phyloP scores from a whole-genome alignment of 2,797 vertebrate genomes.

The Anisognathus igniventris region DNA sequence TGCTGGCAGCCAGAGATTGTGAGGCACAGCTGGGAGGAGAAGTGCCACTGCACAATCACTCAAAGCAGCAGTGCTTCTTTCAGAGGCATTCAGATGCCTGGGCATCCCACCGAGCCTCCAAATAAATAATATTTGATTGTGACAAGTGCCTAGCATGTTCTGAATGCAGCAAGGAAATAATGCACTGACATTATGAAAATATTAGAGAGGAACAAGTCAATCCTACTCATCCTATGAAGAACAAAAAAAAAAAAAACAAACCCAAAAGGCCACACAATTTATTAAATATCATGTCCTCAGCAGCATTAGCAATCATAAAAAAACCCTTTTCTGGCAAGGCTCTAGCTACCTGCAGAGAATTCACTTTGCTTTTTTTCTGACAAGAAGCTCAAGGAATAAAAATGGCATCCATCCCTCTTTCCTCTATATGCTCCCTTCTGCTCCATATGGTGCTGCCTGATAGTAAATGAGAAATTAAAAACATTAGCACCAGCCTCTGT shows the following conservation, averaged over 20 bases:
- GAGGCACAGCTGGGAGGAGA: conserved; percentile 19
- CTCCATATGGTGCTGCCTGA: conserved; percentile 47
- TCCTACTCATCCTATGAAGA: neutral
- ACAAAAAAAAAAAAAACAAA: neutral
- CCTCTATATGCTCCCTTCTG: neutral
- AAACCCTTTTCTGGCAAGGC: conserved; percentile 23
- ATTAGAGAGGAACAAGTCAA: neutral
- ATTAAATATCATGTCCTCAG: neutral
- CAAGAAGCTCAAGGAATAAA: conserved; percentile 35
- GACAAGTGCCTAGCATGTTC: neutral
- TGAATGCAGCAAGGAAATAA: conserved; percentile 10
- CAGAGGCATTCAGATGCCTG: conserved; percentile 6
- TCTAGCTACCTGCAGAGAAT: conserved; percentile 54
- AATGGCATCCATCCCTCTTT: neutral
- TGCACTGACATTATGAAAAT: neutral
- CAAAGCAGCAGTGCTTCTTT: conserved; percentile 38
- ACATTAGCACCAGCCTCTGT: conserved; percentile 15
- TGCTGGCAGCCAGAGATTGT: neutral
- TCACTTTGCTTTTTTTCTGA: conserved; percentile 23
- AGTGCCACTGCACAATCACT: conserved; percentile 43
- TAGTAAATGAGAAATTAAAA: conserved; percentile 60
- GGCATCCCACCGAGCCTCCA: conserved; percentile 22
- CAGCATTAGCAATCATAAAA: conserved; percentile 9
- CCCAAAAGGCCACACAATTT: neutral
- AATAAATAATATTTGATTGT: conserved; percentile 43